Percentiles rank a stretch among this genome's conserved stretches.
phyloP scores from a whole-genome alignment of 2,888 invertebrate species.

The Aspidiotus rigidus region DNA sequence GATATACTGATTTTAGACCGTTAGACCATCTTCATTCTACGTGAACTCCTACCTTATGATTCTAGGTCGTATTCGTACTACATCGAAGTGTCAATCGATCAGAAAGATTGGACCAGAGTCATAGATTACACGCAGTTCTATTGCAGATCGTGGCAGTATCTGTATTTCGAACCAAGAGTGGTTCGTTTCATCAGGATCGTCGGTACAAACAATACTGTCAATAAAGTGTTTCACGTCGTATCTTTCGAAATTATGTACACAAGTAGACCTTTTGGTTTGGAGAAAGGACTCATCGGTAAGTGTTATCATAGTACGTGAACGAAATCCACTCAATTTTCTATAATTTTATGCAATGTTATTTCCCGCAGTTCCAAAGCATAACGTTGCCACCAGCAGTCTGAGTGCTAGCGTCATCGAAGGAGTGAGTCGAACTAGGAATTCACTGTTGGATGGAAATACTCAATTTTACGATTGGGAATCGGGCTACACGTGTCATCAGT shows the following conservation, averaged over 20 bases:
- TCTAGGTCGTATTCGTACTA: slow-evolving; percentile 75
- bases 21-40: neutral
- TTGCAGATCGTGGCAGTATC: slow-evolving; percentile 93
- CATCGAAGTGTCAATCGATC: slow-evolving; percentile 89
- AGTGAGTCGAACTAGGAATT: slow-evolving; percentile 84
- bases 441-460: slow-evolving; percentile 89
- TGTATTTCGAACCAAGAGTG: slow-evolving; percentile 83
- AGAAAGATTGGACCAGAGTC: slow-evolving; percentile 87
- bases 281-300: slow-evolving; percentile 54
- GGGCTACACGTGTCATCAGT: slow-evolving; percentile 94
- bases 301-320: slow-evolving; percentile 20
- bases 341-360: neutral
- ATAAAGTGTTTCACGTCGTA: slow-evolving; percentile 90
- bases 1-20: too few species aligned
- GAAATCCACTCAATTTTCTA: neutral
- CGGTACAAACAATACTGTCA: slow-evolving; percentile 91
- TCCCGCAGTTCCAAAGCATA: slow-evolving; percentile 69
- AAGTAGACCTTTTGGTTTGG: slow-evolving; percentile 60
- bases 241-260: slow-evolving; percentile 84
- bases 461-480: slow-evolving; percentile 97
- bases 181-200: slow-evolving; percentile 72
- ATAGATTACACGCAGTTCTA: slow-evolving; percentile 85
- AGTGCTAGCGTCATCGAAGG: slow-evolving; percentile 94
- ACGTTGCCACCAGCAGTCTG: slow-evolving; percentile 83
- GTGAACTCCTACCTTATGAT: neutral